Evolutionary conservation across 1,140 invertebrate genomes (phyloP), one percentile per base, ranked within the genome.

Genomic region (Pseudomyrmex cubaensis): DNA sequence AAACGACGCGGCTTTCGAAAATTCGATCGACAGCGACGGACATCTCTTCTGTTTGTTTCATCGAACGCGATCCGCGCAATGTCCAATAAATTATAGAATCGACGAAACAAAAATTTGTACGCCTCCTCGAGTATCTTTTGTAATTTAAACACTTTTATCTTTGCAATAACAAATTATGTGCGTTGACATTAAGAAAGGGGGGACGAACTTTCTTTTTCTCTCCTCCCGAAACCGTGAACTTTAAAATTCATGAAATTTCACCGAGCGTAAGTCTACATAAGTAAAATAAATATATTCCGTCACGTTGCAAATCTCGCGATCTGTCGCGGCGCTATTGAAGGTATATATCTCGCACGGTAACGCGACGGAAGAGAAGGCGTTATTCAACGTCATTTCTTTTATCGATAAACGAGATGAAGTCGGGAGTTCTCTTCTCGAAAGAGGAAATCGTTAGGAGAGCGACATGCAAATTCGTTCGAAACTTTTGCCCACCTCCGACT

Each of bases 361-460:
- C 83, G 85, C 35, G 35, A 35, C 35, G 35, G 35, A 69, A 73
- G 70, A 63, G 48, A 70, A 48, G 46, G 67, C 74, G 52, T 78
- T 88, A 88, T 88, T 88, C 86, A 88, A 83, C 87, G 86, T 88
- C 87, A 85, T 83, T 88, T 88, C 86, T 88, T 88, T 88, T 88
- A 88, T 88, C 87, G 87, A 88, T 88, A 85, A 88, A 88, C 83
- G 83, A 74, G 86, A 88, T 75, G 87, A 82, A 85, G 87, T 20
- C 75, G 10, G n/a, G 86, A 76, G 83, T 88, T 85, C 77, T 87
- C 77, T 85, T 46, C 67, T 64, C 73, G 87, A 87, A 90, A 80
- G 78, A 90, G 89, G 89, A 90, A 90, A 90, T 90, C 89, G 89
- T 90, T 90, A 90, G 85, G 84, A 88, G 89, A 87, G 88, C 87